These are phyloP conservation scores for Semicossyphus pulcher DNA, from an alignment of 2,113 vertebrate genomes.

Conservation along the genomic window DNA sequence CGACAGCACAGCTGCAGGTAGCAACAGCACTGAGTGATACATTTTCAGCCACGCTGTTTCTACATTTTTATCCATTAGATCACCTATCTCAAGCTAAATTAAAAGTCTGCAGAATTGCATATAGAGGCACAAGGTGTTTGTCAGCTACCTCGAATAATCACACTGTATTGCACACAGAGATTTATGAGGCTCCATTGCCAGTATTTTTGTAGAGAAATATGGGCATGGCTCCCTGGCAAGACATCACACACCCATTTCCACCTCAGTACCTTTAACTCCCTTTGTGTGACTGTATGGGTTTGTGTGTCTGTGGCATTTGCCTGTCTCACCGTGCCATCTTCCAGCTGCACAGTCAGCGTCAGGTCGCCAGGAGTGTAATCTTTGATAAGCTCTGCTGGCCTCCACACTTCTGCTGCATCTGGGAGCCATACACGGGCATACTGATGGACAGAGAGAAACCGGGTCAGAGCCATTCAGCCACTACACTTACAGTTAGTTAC, in stretches of 20 bases:
- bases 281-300: neutral
- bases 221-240: constrained; percentile 5
- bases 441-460: constrained; percentile 76
- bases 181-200: constrained; percentile 32
- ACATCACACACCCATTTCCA: constrained; percentile 40
- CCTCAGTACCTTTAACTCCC: constrained; percentile 10
- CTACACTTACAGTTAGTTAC: neutral
- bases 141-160: constrained; percentile 27
- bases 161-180: constrained; percentile 8
- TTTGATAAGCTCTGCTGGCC: constrained; percentile 91
- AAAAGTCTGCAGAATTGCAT: neutral
- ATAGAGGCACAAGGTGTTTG: neutral
- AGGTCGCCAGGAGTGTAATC: constrained; percentile 91
- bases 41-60: neutral
- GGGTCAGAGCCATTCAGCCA: constrained; percentile 36
- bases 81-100: neutral
- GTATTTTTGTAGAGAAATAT: constrained; percentile 27
- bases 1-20: constrained; percentile 53
- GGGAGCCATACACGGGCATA: constrained; percentile 95
- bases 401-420: constrained; percentile 93
- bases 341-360: constrained; percentile 89
- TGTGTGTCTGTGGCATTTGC: neutral
- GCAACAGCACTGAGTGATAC: constrained; percentile 25
- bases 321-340: constrained; percentile 90
- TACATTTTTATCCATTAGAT: neutral